phyloP scores from a whole-genome alignment of 1,140 invertebrate genomes.

The Listronotus bonariensis region DNA sequence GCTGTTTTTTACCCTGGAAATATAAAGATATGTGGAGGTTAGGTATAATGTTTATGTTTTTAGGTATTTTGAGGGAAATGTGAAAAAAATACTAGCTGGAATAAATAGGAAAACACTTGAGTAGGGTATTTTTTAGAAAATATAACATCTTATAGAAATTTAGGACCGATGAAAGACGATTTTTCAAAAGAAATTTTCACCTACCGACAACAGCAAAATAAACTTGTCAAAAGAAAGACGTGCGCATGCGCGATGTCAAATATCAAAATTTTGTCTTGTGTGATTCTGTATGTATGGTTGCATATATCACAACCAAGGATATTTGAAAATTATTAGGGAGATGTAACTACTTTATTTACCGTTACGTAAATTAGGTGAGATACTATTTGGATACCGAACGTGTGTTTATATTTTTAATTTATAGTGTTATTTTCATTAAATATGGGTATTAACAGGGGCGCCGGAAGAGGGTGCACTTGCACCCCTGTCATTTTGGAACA shows the following conservation, averaged over 20 bases:
- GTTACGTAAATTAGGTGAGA: too few species aligned
- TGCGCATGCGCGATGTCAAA: not conserved
- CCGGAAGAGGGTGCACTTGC: too few species aligned
- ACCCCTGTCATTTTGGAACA: too few species aligned
- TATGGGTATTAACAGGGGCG: too few species aligned
- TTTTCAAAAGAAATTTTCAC: constrained; percentile 37
- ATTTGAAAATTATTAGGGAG: too few species aligned
- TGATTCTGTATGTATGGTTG: not conserved
- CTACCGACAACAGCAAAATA: constrained; percentile 47
- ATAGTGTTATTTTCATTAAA: too few species aligned
- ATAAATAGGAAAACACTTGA: not conserved
- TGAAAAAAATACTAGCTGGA: not conserved
- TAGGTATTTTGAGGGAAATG: constrained; percentile 16
- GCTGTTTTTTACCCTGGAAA: constrained; percentile 37
- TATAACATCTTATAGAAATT: constrained; percentile 5
- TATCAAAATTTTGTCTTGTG: not conserved
- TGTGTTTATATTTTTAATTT: too few species aligned
- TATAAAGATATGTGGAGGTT: constrained; percentile 17
- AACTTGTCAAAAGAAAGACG: constrained; percentile 29
- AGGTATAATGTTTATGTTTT: constrained; percentile 14
- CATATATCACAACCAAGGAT: not conserved
- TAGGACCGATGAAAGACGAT: constrained; percentile 44
- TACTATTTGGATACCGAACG: too few species aligned
- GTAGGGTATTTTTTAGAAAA: constrained; percentile 1
- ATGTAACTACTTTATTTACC: too few species aligned